Percentiles rank a stretch among this genome's conserved stretches.
Conservation (phyloP, 2,113 vertebrate genomes). For the Illadopsis cleaveri region DNA sequence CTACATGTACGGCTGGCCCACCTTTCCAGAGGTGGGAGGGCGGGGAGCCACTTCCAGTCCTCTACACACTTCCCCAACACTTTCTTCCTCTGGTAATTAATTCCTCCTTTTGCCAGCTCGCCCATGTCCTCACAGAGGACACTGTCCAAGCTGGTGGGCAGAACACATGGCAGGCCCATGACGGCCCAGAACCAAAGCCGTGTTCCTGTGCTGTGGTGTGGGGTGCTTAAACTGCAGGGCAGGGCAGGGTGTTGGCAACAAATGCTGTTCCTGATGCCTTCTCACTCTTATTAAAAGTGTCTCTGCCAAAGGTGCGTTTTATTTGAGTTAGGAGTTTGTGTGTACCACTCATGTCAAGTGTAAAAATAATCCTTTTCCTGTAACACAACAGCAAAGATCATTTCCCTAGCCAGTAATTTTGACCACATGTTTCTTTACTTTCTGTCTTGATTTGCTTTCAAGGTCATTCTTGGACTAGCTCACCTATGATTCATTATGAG, state of each 20-base stretch:
- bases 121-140: accelerated
- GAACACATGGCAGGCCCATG: neutral
- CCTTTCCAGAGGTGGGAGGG: neutral
- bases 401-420: neutral
- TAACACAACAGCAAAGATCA: neutral
- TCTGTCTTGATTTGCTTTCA: neutral
- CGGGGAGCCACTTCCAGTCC: neutral
- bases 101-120: neutral
- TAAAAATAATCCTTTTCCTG: neutral
- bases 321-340: neutral
- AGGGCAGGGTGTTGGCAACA: neutral
- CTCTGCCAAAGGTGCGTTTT: neutral
- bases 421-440: neutral
- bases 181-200: neutral
- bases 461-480: neutral
- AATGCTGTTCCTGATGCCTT: neutral
- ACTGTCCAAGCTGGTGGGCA: neutral
- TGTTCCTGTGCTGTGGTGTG: neutral
- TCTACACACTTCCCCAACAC: neutral
- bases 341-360: neutral
- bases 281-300: neutral
- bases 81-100: neutral
- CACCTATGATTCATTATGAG: neutral
- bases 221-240: neutral
- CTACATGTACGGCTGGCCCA: accelerated